Evolutionary conservation across 2,888 invertebrate species (phyloP).

Genomic region (Argynnis bischoffii): DNA sequence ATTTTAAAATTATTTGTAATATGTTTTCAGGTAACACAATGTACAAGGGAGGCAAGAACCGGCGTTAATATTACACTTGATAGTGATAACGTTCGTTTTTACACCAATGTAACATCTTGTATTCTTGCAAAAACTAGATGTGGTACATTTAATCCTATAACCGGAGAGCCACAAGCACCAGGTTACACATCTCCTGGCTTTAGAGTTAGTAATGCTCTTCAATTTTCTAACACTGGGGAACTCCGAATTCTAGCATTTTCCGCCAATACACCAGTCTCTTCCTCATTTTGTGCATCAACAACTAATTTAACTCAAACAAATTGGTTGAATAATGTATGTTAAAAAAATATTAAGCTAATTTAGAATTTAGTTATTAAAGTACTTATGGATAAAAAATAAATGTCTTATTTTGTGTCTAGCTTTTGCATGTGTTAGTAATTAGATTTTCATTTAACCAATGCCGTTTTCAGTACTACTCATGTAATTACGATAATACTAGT

Average conservation of each 20-base stretch:
- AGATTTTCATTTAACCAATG: too few relatives aligned
- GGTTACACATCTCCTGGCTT: slow-evolving; percentile 64
- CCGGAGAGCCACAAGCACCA: slow-evolving; percentile 83
- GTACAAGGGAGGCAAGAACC: slow-evolving; percentile 77
- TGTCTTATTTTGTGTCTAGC: too few relatives aligned
- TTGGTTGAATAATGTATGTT: slow-evolving; percentile 75
- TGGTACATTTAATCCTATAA: slow-evolving; percentile 84
- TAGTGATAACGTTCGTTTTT: slow-evolving; percentile 79
- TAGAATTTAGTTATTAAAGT: neutral
- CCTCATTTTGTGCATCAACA: slow-evolving; percentile 78
- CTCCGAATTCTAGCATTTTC: slow-evolving; percentile 81
- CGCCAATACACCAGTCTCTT: slow-evolving; percentile 71
- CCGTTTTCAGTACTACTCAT: too few relatives aligned
- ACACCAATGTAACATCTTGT: slow-evolving; percentile 85
- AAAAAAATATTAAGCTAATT: slow-evolving; percentile 25
- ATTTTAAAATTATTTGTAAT: slow-evolving; percentile 7
- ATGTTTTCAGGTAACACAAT: slow-evolving; percentile 72
- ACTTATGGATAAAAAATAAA: too few relatives aligned
- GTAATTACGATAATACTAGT: too few relatives aligned
- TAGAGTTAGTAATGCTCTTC: slow-evolving; percentile 79
- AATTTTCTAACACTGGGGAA: slow-evolving; percentile 80
- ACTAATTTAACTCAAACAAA: slow-evolving; percentile 78
- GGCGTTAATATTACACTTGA: slow-evolving; percentile 75
- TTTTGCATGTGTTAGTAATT: too few relatives aligned
- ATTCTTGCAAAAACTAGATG: slow-evolving; percentile 85